Evolutionary conservation across 2,113 vertebrate species (phyloP).

Genomic region (Erinaceus europaeus): DNA sequence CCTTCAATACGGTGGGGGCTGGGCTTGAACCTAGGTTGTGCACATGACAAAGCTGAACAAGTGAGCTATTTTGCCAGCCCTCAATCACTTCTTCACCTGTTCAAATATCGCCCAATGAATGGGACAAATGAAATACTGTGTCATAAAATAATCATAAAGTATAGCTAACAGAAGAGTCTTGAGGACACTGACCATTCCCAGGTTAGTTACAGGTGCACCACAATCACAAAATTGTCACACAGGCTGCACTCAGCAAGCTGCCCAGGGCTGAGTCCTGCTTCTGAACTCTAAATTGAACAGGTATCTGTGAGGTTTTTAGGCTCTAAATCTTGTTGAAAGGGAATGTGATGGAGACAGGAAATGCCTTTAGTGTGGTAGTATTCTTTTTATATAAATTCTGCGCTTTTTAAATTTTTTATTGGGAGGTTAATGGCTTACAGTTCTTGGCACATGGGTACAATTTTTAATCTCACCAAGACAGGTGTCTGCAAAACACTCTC

Average conservation of each 20-base stretch:
- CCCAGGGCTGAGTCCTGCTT: background rate
- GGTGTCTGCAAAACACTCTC: no score
- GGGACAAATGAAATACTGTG: background rate
- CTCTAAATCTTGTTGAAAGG: background rate
- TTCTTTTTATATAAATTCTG: no score
- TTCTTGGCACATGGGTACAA: no score
- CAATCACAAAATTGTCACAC: background rate
- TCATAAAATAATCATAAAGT: background rate
- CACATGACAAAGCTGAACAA: no score
- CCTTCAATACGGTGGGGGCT: no score
- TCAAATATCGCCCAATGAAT: background rate
- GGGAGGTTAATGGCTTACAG: no score
- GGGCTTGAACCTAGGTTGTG: no score
- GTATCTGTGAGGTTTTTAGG: background rate
- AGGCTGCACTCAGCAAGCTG: background rate
- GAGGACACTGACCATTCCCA: background rate
- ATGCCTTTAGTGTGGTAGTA: fast-evolving
- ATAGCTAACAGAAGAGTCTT: background rate
- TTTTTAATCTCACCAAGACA: no score
- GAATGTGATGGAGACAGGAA: background rate
- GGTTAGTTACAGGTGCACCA: background rate
- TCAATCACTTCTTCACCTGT: background rate
- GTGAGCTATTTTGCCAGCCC: background rate
- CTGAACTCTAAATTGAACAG: background rate
- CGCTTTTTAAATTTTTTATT: no score